Base-by-base conservation (phyloP, 2,113 vertebrate species). In the Dinomys branickii region DNA sequence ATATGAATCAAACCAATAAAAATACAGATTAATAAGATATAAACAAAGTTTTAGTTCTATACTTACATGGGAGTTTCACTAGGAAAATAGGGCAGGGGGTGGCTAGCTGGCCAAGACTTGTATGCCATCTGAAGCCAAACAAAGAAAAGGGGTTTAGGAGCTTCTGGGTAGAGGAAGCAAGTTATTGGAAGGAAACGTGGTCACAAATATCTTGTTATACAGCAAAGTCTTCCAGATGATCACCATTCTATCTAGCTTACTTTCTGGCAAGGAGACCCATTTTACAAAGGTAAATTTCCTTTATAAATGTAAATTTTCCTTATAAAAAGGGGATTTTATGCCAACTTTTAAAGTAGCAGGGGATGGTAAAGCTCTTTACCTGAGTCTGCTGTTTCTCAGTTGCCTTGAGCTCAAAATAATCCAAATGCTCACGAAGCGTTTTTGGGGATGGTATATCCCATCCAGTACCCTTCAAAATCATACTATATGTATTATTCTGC, bases 391-490 rank as follows among this genome's bases (percentile, higher is more conserved):
- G n/a, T 54, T 86, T 86, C 91, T 65, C 26, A 85, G 1, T 87
- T 93, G 35, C 71, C n/a, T 77, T 63, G 50, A 35, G 58, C 69
- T 87, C 83, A 77, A 86, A 63, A 78, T 67, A 93, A 87, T 67
- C 50, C 28, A 35, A 47, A 59, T 67, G 58, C 28, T 54, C 54
- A 85, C 47, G 16, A 58, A 52, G 85, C 30, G 17, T 47, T 28
- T 88, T 47, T 87, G 38, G 50, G 30, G n/a, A 22, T 69, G 38
- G 22, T 7, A n/a, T 50, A 59, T 30, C 69, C 47, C 69, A 24
- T 81, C 47, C 69, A 24, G 73, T 20, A 35, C 20, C 7, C 7
- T 86, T 58, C 63, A 28, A 16, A 94, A 47, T 85, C 7, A 54
- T 81, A 56, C 47, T 71, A 16, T 65, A 26, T 26, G 50, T 12